A percentile compares a stretch with the other conserved stretches of the same genome.
Evolutionary conservation across 2,797 vertebrate species (phyloP).

Genomic region (Acestrorhynchus altus): DNA sequence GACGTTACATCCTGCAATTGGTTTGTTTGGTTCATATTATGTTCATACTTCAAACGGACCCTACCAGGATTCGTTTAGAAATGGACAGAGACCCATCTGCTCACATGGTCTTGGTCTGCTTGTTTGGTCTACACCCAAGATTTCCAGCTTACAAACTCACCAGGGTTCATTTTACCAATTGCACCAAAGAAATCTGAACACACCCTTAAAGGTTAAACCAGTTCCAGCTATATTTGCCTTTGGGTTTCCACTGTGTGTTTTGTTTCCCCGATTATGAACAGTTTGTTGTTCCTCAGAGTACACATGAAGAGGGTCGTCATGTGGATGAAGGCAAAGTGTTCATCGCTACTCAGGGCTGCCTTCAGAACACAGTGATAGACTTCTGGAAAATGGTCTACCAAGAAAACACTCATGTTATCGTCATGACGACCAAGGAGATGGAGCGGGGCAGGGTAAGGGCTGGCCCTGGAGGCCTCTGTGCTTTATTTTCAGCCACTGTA

Average conservation of each 20-base stretch:
- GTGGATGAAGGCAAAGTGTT: conserved; percentile 83
- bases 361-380: conserved; percentile 85
- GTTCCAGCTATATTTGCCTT: not conserved
- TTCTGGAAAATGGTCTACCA: conserved; percentile 93
- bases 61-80: too few relatives aligned
- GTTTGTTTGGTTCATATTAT: too few relatives aligned
- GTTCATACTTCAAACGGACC: too few relatives aligned
- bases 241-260: not conserved
- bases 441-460: conserved; percentile 84
- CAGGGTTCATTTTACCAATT: too few relatives aligned
- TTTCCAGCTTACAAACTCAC: too few relatives aligned
- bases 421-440: conserved; percentile 90
- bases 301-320: conserved; percentile 80
- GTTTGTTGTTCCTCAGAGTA: conserved; percentile 69
- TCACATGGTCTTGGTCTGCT: too few relatives aligned
- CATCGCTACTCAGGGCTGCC: conserved; percentile 88
- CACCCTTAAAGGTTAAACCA: not conserved
- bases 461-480: not conserved
- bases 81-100: too few relatives aligned
- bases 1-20: too few relatives aligned
- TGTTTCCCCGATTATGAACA: not conserved
- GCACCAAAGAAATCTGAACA: too few relatives aligned
- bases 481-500: conserved; percentile 34
- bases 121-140: too few relatives aligned
- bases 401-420: conserved; percentile 87